Base-by-base conservation (phyloP, 2,888 invertebrate species). In the Zele albiditarsus region DNA sequence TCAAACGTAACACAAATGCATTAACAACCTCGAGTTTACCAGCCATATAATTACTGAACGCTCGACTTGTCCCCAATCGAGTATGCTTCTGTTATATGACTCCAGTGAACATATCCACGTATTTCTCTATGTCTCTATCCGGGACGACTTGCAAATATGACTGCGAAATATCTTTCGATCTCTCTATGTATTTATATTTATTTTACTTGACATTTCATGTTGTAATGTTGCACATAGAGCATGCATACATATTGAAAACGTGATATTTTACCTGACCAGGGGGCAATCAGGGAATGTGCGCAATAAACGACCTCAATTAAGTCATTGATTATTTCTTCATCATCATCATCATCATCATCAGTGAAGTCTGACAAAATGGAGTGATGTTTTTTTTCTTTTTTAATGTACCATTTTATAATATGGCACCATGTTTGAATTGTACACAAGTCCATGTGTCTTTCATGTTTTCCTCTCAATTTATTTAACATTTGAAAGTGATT, bases 1-100 rank as follows among this genome's bases (percentile, higher is more conserved):
- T 71, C 71, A 71, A 71, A 65, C 71, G 63, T 63, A 63, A 71
- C 63, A 71, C 38, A 71, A 33, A 63, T 63, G 49, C 63, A 71
- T 71, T 53, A 63, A 49, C 71, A 33, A 71, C 63, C 27, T 28
- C 71, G 49, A 42, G 63, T 23, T 53, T 46, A 65, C 49, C 49
- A 53, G 63, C 49, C 71, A 53, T 71, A 71, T 71, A 71, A 71
- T 71, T 71, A 62, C 20, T 53, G 6, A 63, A 63, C 63, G 71
- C 49, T 63, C 33, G 71, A 71, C 63, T 71, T 63, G 33, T 46
- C 31, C 71, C 63, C 28, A 53, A 71, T 73, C 66, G 57, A 58
- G 27, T 57, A 67, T 46, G 58, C 57, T 67, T 73, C 66, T 67
- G 66, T 66, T 58, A 60, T 67, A 67, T 67, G 33, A 67, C 23